A percentile compares a stretch with the other conserved stretches of the same genome.
Conservation (phyloP, 2,888 invertebrate genomes). For the Nasonia oneida region DNA sequence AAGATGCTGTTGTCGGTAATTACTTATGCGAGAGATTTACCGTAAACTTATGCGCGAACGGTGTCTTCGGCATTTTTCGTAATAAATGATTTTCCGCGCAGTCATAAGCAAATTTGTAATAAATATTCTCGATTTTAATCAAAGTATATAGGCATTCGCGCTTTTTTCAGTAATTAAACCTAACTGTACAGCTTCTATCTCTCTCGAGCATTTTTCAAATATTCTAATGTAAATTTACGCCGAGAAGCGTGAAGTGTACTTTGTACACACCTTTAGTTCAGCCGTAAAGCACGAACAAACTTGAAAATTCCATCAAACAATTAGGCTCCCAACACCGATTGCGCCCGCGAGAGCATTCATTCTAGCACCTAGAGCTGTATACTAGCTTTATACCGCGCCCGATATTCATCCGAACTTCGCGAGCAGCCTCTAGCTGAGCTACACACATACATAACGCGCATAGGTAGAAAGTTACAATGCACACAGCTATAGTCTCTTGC, state of each 20-base stretch:
- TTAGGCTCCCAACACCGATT: neutral
- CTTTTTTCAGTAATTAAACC: neutral
- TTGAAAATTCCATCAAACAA: neutral
- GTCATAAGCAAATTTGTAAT: neutral
- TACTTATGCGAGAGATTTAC: constrained; percentile 11
- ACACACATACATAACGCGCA: neutral
- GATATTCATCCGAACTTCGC: neutral
- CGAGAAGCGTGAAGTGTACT: neutral
- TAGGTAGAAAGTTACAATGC: neutral
- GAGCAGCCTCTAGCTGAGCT: neutral
- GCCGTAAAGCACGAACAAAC: neutral
- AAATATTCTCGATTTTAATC: neutral
- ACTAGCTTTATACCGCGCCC: neutral
- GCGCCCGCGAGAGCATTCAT: neutral
- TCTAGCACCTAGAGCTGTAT: neutral
- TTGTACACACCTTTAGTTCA: neutral
- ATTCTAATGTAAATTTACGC: neutral
- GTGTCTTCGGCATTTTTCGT: neutral
- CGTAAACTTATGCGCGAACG: neutral
- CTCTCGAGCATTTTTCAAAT: neutral
- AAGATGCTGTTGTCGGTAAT: neutral
- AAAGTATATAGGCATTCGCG: neutral
- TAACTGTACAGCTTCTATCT: neutral
- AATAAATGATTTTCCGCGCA: neutral
- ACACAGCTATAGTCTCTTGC: constrained; percentile 15